Conservation (phyloP, 1,140 invertebrate species). For the Heliconius himera region DNA sequence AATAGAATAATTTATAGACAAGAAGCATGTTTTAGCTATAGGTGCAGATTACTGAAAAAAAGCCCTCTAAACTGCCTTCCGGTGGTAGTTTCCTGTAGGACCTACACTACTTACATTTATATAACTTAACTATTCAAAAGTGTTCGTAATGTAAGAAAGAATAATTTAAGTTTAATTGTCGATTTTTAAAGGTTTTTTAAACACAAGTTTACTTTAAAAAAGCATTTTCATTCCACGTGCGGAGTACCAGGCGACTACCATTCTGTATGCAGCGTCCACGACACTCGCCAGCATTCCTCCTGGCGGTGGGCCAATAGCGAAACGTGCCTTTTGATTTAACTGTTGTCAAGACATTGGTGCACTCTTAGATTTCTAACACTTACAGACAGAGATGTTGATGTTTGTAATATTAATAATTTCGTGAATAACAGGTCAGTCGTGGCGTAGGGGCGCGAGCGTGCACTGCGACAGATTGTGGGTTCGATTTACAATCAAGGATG, state of each 20-base stretch:
- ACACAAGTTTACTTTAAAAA: background rate
- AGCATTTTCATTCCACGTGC: constrained; percentile 30
- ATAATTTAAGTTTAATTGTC: too few species aligned
- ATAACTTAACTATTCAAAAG: too few species aligned
- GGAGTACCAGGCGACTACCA: constrained; percentile 17
- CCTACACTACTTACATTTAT: too few species aligned
- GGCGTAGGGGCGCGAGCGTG: background rate
- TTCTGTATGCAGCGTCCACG: constrained; percentile 33
- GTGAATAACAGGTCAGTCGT: background rate
- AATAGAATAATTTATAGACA: too few species aligned
- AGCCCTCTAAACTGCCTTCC: too few species aligned
- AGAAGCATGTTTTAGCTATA: too few species aligned
- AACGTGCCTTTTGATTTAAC: constrained; percentile 26
- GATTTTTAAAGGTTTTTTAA: background rate
- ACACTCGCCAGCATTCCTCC: constrained; percentile 28
- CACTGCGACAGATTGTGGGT: background rate
- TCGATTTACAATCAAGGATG: background rate
- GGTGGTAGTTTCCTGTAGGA: too few species aligned
- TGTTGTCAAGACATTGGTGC: constrained; percentile 6
- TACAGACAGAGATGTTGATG: background rate
- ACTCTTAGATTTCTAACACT: background rate
- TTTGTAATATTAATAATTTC: background rate
- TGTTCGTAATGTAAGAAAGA: too few species aligned
- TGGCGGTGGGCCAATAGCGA: constrained; percentile 23
- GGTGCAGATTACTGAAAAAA: too few species aligned